These are phyloP conservation scores for Erebia aethiops DNA, from an alignment of 2,888 invertebrate genomes.

Conservation along the genomic window DNA sequence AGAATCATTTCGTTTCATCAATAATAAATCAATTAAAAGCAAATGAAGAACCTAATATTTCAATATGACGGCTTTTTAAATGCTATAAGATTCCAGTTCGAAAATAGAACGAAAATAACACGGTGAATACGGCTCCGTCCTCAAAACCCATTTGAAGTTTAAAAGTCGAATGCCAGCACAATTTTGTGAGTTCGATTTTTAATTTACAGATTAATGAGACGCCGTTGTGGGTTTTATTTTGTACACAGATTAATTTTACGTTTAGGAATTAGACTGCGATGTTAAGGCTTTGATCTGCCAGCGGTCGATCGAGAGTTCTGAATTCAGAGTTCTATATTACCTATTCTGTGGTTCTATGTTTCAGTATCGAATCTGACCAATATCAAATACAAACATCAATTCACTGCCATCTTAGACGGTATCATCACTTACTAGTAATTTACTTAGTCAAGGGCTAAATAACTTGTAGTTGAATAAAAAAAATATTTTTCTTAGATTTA, in stretches of 20 bases:
- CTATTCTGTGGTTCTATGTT: too few relatives aligned
- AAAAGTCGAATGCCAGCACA: neutral
- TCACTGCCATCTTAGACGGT: too few relatives aligned
- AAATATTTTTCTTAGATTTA: too few relatives aligned
- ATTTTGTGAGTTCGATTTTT: neutral
- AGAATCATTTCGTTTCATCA: too few relatives aligned
- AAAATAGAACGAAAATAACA: neutral
- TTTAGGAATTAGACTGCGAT: neutral
- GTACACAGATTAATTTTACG: constrained; percentile 2
- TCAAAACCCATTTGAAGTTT: constrained; percentile 9
- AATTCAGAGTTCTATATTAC: neutral
- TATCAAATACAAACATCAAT: too few relatives aligned
- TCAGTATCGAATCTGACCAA: too few relatives aligned
- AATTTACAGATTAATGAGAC: neutral
- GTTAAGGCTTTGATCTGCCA: neutral
- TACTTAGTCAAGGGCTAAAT: too few relatives aligned
- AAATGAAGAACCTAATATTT: too few relatives aligned
- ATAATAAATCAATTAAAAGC: too few relatives aligned
- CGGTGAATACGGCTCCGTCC: neutral
- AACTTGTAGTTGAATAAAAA: too few relatives aligned
- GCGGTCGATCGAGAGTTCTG: neutral
- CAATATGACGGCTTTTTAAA: too few relatives aligned
- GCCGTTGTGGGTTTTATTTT: neutral
- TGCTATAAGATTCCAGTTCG: neutral
- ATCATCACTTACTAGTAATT: too few relatives aligned